Conservation (phyloP, 92 coral and sea anemone genomes). For the Palythoa grandis region DNA sequence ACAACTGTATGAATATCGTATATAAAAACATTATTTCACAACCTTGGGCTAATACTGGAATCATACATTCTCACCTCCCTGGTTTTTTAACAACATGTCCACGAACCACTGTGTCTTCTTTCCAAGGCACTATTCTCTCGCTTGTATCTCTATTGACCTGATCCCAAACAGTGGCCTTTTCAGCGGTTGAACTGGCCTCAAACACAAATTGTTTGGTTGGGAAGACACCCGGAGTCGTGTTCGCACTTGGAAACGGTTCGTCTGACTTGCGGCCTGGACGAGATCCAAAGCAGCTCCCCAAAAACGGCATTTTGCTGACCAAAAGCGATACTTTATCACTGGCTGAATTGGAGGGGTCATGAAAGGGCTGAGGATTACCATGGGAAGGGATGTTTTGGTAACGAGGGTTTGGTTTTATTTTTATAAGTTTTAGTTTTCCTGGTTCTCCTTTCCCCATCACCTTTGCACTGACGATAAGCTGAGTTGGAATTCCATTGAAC, state of each 20-base stretch:
- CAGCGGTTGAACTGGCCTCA: not conserved
- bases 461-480: constrained; percentile 10
- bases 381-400: not conserved
- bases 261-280: constrained; percentile 12
- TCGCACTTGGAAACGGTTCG: not conserved
- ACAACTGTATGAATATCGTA: too few species aligned
- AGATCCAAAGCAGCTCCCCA: constrained; percentile 33
- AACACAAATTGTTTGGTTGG: constrained; percentile 19
- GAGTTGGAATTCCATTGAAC: not conserved
- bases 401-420: not conserved
- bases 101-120: not conserved
- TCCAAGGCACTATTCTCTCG: constrained; percentile 19
- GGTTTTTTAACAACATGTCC: constrained; percentile 8
- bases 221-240: not conserved
- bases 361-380: constrained; percentile 11
- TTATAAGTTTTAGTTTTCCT: not conserved
- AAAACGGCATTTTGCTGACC: constrained; percentile 10
- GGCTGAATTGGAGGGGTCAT: not conserved
- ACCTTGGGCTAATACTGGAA: too few species aligned
- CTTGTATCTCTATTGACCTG: not conserved
- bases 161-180: constrained; percentile 39
- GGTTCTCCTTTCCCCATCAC: constrained; percentile 12
- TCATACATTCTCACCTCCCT: not conserved
- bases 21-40: too few species aligned
- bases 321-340: constrained; percentile 6